Base-by-base conservation (phyloP, 2,113 vertebrate genomes). In the Pseudorectes ferrugineus region DNA sequence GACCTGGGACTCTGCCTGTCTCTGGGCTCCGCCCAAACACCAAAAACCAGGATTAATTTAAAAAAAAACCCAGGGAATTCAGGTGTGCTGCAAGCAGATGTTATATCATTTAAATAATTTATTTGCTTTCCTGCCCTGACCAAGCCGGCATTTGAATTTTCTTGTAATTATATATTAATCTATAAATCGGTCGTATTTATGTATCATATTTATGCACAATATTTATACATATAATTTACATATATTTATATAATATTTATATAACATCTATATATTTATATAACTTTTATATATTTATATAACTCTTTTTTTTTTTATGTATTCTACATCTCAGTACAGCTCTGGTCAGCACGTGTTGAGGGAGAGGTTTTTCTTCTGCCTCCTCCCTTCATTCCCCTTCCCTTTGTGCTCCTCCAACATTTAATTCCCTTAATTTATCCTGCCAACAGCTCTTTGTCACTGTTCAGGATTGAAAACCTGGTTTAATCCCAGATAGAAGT, bases 201-300 rank as follows among this genome's bases (percentile, higher is more conserved):
- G 24, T 11, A 26, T 24, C 10, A 18, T 26, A 59, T 36, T 29
- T 21, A 15, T 12, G n/a, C 12, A 24, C 11, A 8, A 6, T 31
- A 2, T 46, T 58, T 36, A 22, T 19, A 25, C 3, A 3, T 25
- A 8, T 18, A 0, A 10, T 52, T 42, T 28, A 6, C 4, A 26
- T 52, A 26, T 23, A 11, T 43, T 43, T 22, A 10, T 11, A 22
- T 15, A 26, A 33, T 10, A 6, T 22, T 16, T 55, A 4, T 11
- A 31, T 11, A 10, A 4, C 14, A 31, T 48, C 31, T 36, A 12
- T 23, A 3, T 38, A 48, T 59, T 12, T 28, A 10, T 38, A 38
- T 38, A 38, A 38, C 36, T 9, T 38, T 38, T 10, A 21, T 52
- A 26, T 23, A 16, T 43, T 33, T 22, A 10, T 11, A 22, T 14